Evolutionary conservation across 64 coral and sea anemone genomes (phyloP).

Genomic region (Dendronephthya gigantea): DNA sequence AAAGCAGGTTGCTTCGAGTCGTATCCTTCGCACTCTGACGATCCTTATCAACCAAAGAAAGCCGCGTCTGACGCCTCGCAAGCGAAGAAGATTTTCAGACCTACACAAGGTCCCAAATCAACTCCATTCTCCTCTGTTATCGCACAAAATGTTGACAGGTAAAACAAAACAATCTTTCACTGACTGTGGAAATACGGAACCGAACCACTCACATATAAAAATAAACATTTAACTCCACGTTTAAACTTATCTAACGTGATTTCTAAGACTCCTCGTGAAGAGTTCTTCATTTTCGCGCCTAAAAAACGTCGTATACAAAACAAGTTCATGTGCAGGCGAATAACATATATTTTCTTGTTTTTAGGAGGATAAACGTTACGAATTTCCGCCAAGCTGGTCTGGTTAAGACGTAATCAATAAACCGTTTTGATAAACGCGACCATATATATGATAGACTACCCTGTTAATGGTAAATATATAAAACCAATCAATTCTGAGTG

Average conservation of each 20-base stretch:
- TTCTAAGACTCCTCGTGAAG: background rate
- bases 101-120: conserved; percentile 87
- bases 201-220: background rate
- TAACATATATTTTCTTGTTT: background rate
- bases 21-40: conserved; percentile 78
- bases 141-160: conserved; percentile 80
- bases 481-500: too few relatives aligned
- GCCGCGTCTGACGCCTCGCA: conserved; percentile 15
- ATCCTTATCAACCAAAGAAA: conserved; percentile 70
- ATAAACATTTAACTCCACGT: background rate
- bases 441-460: too few relatives aligned
- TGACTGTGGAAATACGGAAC: background rate
- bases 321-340: background rate
- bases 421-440: too few relatives aligned
- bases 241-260: background rate
- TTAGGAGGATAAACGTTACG: background rate
- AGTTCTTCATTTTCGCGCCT: background rate
- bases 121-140: conserved; percentile 72
- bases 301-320: background rate
- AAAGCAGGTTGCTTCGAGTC: conserved; percentile 85
- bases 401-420: background rate
- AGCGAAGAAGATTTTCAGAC: conserved; percentile 67
- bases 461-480: too few relatives aligned
- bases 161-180: background rate
- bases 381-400: background rate